Evolutionary conservation across 2,888 invertebrate genomes (phyloP).

Genomic region (Cyclophora punctaria): DNA sequence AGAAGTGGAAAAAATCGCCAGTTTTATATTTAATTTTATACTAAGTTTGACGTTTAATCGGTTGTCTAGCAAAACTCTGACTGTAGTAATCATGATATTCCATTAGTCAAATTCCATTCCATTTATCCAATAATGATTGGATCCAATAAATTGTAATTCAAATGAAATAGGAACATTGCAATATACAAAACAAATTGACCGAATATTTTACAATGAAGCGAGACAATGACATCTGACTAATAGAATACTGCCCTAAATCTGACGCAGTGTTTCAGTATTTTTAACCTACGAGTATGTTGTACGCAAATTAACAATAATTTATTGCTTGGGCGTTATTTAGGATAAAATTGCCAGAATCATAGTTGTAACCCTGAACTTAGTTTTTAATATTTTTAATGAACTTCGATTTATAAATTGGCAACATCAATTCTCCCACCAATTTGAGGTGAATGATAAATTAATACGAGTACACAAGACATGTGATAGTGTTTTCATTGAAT

Average conservation of each 20-base stretch:
- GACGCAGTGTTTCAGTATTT: constrained; percentile 17
- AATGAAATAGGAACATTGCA: too few species aligned
- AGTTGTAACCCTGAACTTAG: constrained; percentile 45
- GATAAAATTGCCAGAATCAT: constrained; percentile 43
- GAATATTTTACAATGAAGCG: too few species aligned
- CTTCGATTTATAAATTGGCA: constrained; percentile 20
- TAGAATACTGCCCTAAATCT: background rate
- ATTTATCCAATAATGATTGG: too few species aligned
- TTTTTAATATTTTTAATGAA: constrained; percentile 24
- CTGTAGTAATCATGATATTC: background rate
- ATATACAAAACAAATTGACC: too few species aligned
- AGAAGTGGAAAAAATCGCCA: too few species aligned
- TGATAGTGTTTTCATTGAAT: constrained; percentile 56
- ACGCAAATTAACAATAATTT: constrained; percentile 13
- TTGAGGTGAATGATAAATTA: constrained; percentile 23
- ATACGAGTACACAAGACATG: constrained; percentile 59
- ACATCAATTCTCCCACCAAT: constrained; percentile 43
- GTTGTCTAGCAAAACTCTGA: too few species aligned
- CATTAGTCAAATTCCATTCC: background rate
- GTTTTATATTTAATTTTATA: too few species aligned
- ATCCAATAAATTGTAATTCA: background rate
- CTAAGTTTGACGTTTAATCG: too few species aligned
- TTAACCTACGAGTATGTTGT: background rate
- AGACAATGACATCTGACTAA: too few species aligned
- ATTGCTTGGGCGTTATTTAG: constrained; percentile 19